Conservation (phyloP, 2,888 invertebrate genomes). For the Orthosia gothica region DNA sequence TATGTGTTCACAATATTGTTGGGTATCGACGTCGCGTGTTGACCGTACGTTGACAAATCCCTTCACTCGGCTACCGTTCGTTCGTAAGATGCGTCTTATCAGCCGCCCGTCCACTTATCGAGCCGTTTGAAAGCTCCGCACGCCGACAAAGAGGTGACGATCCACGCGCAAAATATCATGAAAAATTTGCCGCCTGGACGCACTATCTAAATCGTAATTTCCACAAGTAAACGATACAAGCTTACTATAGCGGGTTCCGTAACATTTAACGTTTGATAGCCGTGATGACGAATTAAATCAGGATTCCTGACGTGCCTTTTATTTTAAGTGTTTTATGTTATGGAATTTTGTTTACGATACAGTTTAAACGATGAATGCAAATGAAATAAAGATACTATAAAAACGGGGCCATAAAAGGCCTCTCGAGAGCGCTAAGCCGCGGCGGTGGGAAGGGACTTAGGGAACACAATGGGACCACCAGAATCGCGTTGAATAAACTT, state of each 20-base stretch:
- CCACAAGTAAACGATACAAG: conserved; percentile 39
- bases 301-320: conserved; percentile 68
- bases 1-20: conserved; percentile 65
- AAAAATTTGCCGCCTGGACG: conserved; percentile 68
- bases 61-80: conserved; percentile 87
- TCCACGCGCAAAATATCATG: conserved; percentile 81
- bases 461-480: conserved; percentile 90
- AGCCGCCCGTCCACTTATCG: conserved; percentile 84
- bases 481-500: conserved; percentile 87
- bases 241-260: conserved; percentile 28
- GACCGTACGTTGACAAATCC: conserved; percentile 89
- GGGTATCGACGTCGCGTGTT: conserved; percentile 77
- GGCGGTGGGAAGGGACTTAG: conserved; percentile 80
- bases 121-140: conserved; percentile 81
- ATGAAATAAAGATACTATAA: conserved; percentile 86
- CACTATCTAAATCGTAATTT: conserved; percentile 67
- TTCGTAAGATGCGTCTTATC: conserved; percentile 82
- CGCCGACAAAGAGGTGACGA: conserved; percentile 90
- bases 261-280: conserved; percentile 51
- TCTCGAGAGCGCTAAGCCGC: conserved; percentile 81
- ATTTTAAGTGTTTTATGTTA: conserved; percentile 72
- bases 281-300: conserved; percentile 66
- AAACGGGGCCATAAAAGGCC: conserved; percentile 84
- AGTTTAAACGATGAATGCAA: conserved; percentile 81
- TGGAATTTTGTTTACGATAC: conserved; percentile 79